Percentiles rank a stretch among this genome's conserved stretches.
phyloP scores from a whole-genome alignment of 2,797 vertebrate genomes.

The Sebastes flavidus region DNA sequence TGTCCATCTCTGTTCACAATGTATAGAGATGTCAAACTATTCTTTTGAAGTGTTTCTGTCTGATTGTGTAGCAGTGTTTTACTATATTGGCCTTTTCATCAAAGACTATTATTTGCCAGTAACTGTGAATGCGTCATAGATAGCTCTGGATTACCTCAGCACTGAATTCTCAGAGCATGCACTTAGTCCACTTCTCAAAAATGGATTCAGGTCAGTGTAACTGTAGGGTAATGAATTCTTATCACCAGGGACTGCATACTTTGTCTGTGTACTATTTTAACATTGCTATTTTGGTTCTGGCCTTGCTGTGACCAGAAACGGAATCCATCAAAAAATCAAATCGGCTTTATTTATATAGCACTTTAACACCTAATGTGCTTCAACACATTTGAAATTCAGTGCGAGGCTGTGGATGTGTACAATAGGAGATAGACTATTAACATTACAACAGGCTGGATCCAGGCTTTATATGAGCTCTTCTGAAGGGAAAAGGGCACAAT shows the following conservation, averaged over 20 bases:
- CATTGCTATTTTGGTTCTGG: conserved; percentile 26
- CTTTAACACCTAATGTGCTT: conserved; percentile 6
- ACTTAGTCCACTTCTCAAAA: conserved; percentile 33
- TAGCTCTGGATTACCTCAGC: background rate
- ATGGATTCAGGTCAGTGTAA: conserved; percentile 28
- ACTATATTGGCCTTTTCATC: background rate
- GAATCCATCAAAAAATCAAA: conserved; percentile 12
- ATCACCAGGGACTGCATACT: conserved; percentile 7
- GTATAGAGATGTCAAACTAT: background rate
- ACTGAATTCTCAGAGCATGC: background rate
- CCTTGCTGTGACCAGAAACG: conserved; percentile 8
- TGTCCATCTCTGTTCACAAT: too few relatives aligned
- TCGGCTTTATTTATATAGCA: background rate
- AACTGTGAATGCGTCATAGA: background rate
- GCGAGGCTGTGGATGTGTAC: background rate
- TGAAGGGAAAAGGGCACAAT: conserved; percentile 32
- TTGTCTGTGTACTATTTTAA: conserved; percentile 37
- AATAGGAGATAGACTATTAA: conserved; percentile 30
- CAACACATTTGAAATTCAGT: conserved; percentile 26
- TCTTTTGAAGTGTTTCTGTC: background rate
- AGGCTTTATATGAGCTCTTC: conserved; percentile 20
- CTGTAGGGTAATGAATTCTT: conserved; percentile 24
- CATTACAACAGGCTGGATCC: conserved; percentile 46
- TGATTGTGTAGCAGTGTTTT: background rate
- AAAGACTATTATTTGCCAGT: background rate